Percentiles rank a stretch among this genome's conserved stretches.
These are phyloP conservation scores for Hirtodrosophila confusa DNA, from an alignment of 2,888 invertebrate species.

Conservation along the genomic window DNA sequence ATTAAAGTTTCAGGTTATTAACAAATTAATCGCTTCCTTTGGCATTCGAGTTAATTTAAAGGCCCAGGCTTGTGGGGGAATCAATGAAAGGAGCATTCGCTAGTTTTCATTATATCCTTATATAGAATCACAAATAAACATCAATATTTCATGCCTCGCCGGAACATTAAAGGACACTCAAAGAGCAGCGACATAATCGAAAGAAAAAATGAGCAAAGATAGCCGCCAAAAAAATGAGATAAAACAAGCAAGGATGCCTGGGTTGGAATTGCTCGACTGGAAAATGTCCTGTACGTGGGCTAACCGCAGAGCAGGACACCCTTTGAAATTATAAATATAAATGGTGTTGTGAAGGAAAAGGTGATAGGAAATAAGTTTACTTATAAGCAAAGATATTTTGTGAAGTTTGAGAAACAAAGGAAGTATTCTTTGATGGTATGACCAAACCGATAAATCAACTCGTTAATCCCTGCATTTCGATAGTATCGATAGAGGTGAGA, in stretches of 20 bases:
- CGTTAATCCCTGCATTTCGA: too few species aligned
- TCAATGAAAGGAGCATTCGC: conserved; percentile 22
- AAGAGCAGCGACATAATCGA: conserved; percentile 55
- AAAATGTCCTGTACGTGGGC: too few species aligned
- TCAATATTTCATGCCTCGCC: conserved; percentile 71
- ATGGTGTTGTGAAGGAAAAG: too few species aligned
- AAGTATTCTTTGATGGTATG: too few species aligned
- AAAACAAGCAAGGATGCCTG: conserved; percentile 3
- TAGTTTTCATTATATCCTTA: conserved; percentile 20
- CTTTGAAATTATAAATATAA: too few species aligned
- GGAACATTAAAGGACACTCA: conserved; percentile 55
- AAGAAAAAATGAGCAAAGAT: conserved; percentile 42
- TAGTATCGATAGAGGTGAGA: too few species aligned
- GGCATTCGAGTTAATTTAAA: conserved; percentile 2
- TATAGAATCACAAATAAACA: conserved; percentile 23
- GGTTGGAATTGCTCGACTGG: too few species aligned
- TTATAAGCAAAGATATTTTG: too few species aligned
- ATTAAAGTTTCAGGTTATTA: conserved; percentile 9
- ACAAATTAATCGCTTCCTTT: conserved; percentile 1
- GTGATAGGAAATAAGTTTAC: too few species aligned
- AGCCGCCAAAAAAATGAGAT: conserved; percentile 38
- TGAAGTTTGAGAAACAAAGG: too few species aligned
- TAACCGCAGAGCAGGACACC: too few species aligned
- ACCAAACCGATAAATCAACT: too few species aligned
- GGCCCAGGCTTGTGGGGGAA: conserved; percentile 1